Percentiles rank a stretch among this genome's conserved stretches.
phyloP scores from a whole-genome alignment of 2,797 vertebrate genomes.

The Onychomys torridus region DNA sequence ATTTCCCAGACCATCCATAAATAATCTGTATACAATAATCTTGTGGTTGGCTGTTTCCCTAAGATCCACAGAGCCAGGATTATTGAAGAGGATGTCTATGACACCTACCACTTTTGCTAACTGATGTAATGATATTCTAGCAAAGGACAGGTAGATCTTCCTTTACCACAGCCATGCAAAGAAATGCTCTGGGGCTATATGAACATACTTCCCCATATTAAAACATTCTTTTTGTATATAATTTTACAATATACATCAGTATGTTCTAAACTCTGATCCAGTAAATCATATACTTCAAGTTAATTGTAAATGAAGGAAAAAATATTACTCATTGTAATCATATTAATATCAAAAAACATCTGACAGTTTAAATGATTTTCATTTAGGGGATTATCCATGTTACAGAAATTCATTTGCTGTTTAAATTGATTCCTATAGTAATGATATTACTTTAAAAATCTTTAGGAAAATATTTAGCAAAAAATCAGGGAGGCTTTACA shows the following conservation, averaged over 20 bases:
- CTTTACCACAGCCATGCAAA: background rate
- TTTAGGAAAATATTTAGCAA: background rate
- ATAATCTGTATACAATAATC: background rate
- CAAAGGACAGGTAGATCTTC: background rate
- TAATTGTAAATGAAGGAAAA: background rate
- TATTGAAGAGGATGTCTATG: background rate
- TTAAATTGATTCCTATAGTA: background rate
- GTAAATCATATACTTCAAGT: background rate
- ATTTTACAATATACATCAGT: background rate
- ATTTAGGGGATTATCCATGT: background rate
- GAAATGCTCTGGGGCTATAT: background rate
- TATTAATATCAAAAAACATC: background rate
- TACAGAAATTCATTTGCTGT: background rate
- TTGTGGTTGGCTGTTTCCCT: background rate
- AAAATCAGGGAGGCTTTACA: background rate
- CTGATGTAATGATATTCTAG: background rate
- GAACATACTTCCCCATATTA: background rate
- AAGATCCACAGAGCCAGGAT: background rate
- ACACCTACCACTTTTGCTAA: background rate
- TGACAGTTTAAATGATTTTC: background rate
- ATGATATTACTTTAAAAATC: background rate
- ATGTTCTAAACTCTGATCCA: background rate
- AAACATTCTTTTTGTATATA: background rate
- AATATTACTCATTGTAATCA: background rate
- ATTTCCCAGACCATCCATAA: background rate